Conservation (phyloP, 1,140 invertebrate species). For the Aradophagus sp. region DNA sequence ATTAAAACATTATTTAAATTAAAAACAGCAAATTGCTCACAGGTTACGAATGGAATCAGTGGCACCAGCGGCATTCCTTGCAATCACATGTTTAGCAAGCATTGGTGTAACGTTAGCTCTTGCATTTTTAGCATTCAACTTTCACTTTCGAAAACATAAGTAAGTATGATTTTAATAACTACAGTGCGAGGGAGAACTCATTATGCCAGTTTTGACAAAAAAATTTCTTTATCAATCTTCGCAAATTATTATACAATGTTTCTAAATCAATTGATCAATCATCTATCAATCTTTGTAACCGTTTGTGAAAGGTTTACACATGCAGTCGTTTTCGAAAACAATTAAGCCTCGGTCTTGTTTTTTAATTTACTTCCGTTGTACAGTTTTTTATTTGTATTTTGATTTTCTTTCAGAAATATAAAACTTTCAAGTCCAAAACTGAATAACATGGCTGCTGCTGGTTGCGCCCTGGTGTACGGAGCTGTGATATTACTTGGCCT, state of each 20-base stretch:
- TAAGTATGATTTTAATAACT: no score
- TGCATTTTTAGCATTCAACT: conserved; percentile 88
- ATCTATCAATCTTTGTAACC: no score
- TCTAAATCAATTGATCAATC: no score
- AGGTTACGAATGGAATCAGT: conserved; percentile 84
- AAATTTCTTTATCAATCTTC: no score
- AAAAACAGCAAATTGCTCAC: conserved; percentile 68
- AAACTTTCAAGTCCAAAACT: conserved; percentile 97
- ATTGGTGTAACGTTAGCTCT: conserved; percentile 86
- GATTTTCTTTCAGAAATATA: conserved; percentile 71
- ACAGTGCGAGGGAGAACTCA: no score
- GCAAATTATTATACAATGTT: no score
- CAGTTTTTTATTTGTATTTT: conserved; percentile 3
- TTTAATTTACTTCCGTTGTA: not conserved
- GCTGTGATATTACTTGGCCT: conserved; percentile 93
- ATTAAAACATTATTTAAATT: not conserved
- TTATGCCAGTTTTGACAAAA: no score
- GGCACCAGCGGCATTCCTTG: conserved; percentile 83
- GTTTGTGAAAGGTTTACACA: no score
- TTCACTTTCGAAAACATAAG: conserved; percentile 90
- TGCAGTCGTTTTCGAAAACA: no score
- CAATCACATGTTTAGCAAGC: conserved; percentile 81
- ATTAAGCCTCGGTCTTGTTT: no score
- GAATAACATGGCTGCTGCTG: conserved; percentile 96
- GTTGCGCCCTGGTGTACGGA: conserved; percentile 93